Base-by-base conservation (phyloP, 1,140 invertebrate genomes). In the Sogatella furcifera region DNA sequence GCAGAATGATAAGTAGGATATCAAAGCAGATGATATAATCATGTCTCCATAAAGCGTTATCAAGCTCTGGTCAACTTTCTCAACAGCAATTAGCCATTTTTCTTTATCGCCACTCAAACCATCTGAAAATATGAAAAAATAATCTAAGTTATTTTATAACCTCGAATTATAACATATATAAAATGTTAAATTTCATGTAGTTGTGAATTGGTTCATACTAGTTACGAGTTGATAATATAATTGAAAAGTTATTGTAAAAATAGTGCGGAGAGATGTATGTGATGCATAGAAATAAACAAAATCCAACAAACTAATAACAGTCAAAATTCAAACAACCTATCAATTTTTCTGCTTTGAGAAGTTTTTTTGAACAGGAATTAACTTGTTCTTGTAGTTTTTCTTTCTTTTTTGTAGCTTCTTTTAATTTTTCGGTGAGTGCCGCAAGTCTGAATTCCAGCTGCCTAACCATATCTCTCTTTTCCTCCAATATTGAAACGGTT, bases 21-120 rank as follows among this genome's bases (percentile, higher is more conserved):
- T 92, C n/a, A 95, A 82, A 24, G 88, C 92, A 68, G 90, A 90
- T 0, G 89, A 90, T 52, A 96, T 79, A 13, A 95, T 75, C 64
- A 95, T 88, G 74, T 96, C 92, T 13, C 92, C 90, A 14, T 87
- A 86, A 60, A 94, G 76, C 70, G 88, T 88, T 70, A 92, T 83
- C 66, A 88, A 90, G 58, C 86, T 80, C 4, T 76, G 72, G 68
- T 89, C 86, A 38, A 97, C 76, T 67, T 84, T 80, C 62, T 84
- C 78, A 0, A 91, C 92, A 14, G 85, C 84, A 57, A 78, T 69
- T 13, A 81, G 88, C 94, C 94, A 97, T 28, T 89, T 77, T 8
- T 80, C 77, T 74, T 92, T 93, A 75, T 97, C 93, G 5, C 92
- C 92, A 5, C 92, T 92, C n/a, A 96, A 73, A 15, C 93, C 92